Evolutionary conservation across 2,888 invertebrate species (phyloP), one percentile per base, ranked within the genome.

Genomic region (Lochmaea capreae): DNA sequence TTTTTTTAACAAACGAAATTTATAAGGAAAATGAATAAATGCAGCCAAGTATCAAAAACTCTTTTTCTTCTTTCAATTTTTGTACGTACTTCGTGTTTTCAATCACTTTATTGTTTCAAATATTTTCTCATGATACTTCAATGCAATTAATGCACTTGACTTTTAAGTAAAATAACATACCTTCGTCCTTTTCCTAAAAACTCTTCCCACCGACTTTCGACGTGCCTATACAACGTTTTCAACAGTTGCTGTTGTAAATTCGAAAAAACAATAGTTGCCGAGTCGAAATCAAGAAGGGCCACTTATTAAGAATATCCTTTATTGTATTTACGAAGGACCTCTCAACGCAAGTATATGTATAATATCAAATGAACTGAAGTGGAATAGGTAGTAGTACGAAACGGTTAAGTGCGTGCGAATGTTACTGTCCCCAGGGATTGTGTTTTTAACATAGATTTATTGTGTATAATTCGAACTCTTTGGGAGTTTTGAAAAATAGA

Each of bases 291-390:
- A 43, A 71, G 67, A 71, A 67, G 66, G 71, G 66, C 67, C 71
- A 71, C 71, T 71, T 59, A 59, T 61, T 43, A 42, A 58, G 61
- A 71, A 65, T 71, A 66, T 67, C 71, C 71, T 71, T 71, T 65
- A 67, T 71, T 71, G 65, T 66, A 39, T 61, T 61, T 39, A 61
- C 14, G 33, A 39, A 61, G 61, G 61, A 33, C 61, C 61, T 61
- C 61, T 61, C 39, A 9, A 33, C 26, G n/a, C 10, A 26, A 33
- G 39, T 61, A 39, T 39, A 9, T 39, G 8, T 39, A 39, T 39
- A 39, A 39, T 39, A 39, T 39, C 22, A 26, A 22, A 58, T 12
- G 58, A 22, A 26, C 33, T 61, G 9, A 61, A 61, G 61, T 61
- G 61, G n/a, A 39, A 26, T n/a, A 12, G n/a, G 61, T 61, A n/a